phyloP scores from a whole-genome alignment of 2,888 invertebrate genomes.

The Automeris io region DNA sequence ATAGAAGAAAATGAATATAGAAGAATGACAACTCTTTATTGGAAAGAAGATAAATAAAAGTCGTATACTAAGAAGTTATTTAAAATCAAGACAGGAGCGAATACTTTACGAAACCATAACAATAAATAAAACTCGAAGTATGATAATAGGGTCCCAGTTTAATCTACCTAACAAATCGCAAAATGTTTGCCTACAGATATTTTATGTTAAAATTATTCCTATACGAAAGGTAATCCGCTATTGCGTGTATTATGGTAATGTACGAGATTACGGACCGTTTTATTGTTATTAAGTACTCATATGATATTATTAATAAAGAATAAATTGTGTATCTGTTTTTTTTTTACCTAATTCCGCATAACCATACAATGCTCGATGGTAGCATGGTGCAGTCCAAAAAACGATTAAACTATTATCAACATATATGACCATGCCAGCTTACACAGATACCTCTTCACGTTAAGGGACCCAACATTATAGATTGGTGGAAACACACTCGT shows the following conservation, averaged over 20 bases:
- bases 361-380: too few relatives aligned
- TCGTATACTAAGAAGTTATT: too few relatives aligned
- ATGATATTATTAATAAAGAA: background rate
- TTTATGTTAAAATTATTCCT: constrained; percentile 62
- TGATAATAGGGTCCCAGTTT: constrained; percentile 43
- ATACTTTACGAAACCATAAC: constrained; percentile 16
- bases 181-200: constrained; percentile 42
- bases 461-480: too few relatives aligned
- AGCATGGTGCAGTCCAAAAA: too few relatives aligned
- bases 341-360: background rate
- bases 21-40: too few relatives aligned
- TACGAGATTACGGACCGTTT: constrained; percentile 38
- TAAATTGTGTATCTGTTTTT: constrained; percentile 1
- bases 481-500: too few relatives aligned
- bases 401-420: too few relatives aligned
- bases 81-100: too few relatives aligned
- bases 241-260: constrained; percentile 28
- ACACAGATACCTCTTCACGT: too few relatives aligned
- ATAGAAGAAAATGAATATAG: too few relatives aligned
- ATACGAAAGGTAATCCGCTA: constrained; percentile 42
- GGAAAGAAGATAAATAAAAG: too few relatives aligned
- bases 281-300: constrained; percentile 15
- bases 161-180: constrained; percentile 63
- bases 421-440: too few relatives aligned
- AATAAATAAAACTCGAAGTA: constrained; percentile 31